These are phyloP conservation scores for Coendou prehensilis DNA, from an alignment of 2,797 vertebrate genomes.

Conservation along the genomic window DNA sequence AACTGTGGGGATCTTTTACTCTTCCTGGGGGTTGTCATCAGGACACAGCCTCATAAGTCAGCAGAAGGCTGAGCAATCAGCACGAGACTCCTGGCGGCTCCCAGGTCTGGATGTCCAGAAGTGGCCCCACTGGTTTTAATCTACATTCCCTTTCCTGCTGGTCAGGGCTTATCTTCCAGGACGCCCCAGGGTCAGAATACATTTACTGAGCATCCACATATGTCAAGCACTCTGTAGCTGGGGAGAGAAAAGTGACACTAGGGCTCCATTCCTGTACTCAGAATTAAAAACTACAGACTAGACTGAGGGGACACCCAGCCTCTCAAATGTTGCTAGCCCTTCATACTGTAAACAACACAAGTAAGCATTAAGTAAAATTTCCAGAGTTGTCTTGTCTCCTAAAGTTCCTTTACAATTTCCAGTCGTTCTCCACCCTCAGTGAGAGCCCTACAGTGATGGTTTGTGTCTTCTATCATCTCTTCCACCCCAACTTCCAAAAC, in stretches of 20 bases:
- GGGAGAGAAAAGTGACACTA: background rate
- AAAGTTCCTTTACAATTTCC: background rate
- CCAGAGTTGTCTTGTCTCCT: background rate
- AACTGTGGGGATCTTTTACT: background rate
- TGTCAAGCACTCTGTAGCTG: background rate
- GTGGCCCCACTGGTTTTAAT: no score
- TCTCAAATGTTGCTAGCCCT: background rate
- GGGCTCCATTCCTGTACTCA: background rate
- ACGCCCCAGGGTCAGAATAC: background rate
- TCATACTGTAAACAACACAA: no score
- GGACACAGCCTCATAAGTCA: background rate
- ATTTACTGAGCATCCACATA: background rate
- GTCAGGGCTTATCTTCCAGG: background rate
- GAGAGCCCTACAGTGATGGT: background rate
- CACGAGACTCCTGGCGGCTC: background rate
- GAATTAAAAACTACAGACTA: no score
- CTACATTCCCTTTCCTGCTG: no score
- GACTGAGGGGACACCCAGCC: fast-evolving
- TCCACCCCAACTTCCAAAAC: slow-evolving; percentile 19
- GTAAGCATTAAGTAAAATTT: background rate
- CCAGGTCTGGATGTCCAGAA: background rate
- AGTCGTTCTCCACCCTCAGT: background rate
- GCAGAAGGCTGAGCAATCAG: no score
- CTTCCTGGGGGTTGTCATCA: background rate
- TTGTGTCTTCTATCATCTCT: slow-evolving; percentile 36